Percentiles rank a stretch among this genome's conserved stretches.
Conservation (phyloP, 2,888 invertebrate genomes). For the Hemicrepidius hirtus region DNA sequence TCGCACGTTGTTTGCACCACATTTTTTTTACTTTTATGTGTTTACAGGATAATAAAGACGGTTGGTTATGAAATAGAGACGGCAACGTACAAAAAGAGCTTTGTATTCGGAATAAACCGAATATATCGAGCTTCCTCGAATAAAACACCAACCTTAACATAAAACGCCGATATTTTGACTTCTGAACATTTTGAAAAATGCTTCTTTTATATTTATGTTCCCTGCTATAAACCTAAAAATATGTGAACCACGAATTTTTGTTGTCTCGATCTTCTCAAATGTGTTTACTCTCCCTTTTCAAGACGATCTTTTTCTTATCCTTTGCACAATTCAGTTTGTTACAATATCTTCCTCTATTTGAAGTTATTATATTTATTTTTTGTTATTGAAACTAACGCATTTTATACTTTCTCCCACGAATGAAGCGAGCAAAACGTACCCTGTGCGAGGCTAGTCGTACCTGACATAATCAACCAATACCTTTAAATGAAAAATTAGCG, state of each 20-base stretch:
- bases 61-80: slow-evolving; percentile 36
- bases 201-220: slow-evolving; percentile 34
- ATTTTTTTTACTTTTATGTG: slow-evolving; percentile 40
- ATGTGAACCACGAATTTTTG: slow-evolving; percentile 19
- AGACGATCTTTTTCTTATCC: background rate
- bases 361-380: too few species aligned
- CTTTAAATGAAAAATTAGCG: too few species aligned
- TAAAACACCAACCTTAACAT: slow-evolving; percentile 33
- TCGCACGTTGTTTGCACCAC: slow-evolving; percentile 34
- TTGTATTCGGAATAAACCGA: slow-evolving; percentile 29
- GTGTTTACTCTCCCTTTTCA: background rate
- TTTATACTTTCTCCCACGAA: too few species aligned
- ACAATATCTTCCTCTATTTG: too few species aligned
- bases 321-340: slow-evolving; percentile 4
- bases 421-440: too few species aligned
- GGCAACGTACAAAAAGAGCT: slow-evolving; percentile 19
- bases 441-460: too few species aligned
- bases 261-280: slow-evolving; percentile 21
- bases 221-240: slow-evolving; percentile 14
- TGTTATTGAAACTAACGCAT: too few species aligned
- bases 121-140: slow-evolving; percentile 29
- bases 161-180: slow-evolving; percentile 26
- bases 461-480: too few species aligned
- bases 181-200: slow-evolving; percentile 26
- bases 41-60: slow-evolving; percentile 40